Percentiles rank a stretch among this genome's conserved stretches.
Evolutionary conservation across 2,797 vertebrate species (phyloP).

Genomic region (Netta rufina): DNA sequence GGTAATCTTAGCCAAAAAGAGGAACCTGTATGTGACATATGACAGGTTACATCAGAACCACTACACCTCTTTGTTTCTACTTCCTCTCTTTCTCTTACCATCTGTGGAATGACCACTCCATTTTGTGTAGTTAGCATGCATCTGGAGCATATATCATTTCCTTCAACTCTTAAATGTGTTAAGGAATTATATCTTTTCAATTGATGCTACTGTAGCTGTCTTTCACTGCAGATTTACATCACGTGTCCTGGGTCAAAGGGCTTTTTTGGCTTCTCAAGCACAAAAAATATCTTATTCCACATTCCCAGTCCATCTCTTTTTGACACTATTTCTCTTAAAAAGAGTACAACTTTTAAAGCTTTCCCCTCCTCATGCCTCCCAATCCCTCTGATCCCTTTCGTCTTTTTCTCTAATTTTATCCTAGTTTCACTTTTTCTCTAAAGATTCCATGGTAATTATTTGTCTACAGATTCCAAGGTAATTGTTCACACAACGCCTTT

Average conservation of each 20-base stretch:
- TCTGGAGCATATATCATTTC: background rate
- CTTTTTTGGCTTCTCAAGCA: background rate
- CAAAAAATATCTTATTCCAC: background rate
- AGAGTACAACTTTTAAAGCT: background rate
- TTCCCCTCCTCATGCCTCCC: background rate
- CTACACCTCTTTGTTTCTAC: background rate
- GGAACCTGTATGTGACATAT: background rate
- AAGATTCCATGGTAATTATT: accelerated
- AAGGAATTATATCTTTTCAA: background rate
- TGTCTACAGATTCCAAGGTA: background rate
- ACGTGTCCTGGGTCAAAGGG: background rate
- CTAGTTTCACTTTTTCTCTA: background rate
- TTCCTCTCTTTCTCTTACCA: background rate
- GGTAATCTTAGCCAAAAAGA: background rate
- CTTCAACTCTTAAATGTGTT: background rate
- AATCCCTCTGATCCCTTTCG: background rate
- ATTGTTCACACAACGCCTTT: background rate
- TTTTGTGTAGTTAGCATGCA: background rate
- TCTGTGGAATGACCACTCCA: background rate
- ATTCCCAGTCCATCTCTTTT: background rate
- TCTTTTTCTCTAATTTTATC: background rate
- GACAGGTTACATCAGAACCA: background rate
- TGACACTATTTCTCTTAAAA: background rate
- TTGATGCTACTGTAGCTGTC: background rate
- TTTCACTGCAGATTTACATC: background rate